A percentile compares a stretch with the other conserved stretches of the same genome.
Conservation (phyloP, 2,797 vertebrate species). For the Rhadinocentrus ornatus region DNA sequence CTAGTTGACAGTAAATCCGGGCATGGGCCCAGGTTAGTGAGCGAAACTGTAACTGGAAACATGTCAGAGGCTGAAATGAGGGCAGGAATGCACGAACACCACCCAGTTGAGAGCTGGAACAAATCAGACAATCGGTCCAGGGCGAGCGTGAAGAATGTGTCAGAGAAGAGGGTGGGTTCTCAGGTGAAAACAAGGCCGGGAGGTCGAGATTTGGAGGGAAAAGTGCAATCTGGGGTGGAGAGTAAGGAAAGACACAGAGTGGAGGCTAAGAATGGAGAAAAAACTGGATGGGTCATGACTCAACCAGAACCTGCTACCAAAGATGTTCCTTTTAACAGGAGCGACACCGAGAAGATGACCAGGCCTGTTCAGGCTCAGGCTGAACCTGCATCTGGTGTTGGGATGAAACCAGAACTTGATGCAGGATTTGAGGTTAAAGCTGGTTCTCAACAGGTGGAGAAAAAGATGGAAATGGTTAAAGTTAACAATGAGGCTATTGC, state of each 20-base stretch:
- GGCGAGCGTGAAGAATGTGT: constrained; percentile 53
- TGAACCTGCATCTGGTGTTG: constrained; percentile 5
- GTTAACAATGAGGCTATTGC: constrained; percentile 20
- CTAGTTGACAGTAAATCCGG: constrained; percentile 69
- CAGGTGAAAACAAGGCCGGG: constrained; percentile 69
- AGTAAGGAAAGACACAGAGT: constrained; percentile 53
- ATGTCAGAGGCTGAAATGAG: constrained; percentile 65
- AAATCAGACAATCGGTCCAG: constrained; percentile 66
- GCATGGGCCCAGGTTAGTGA: constrained; percentile 53
- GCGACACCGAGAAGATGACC: constrained; percentile 28
- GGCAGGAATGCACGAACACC: constrained; percentile 56
- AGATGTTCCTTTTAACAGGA: constrained; percentile 7
- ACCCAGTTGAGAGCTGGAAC: constrained; percentile 57
- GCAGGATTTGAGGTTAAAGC: constrained; percentile 12
- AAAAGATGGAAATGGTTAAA: constrained; percentile 28
- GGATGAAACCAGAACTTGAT: constrained; percentile 32
- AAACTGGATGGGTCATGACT: constrained; percentile 11
- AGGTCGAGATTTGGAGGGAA: constrained; percentile 68
- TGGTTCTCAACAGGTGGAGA: constrained; percentile 35
- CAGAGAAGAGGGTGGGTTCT: constrained; percentile 63
- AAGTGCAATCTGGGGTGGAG: constrained; percentile 63
- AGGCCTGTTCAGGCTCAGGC: constrained; percentile 10
- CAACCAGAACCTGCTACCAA: constrained; percentile 51
- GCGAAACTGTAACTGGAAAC: constrained; percentile 39
- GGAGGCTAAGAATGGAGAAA: constrained; percentile 48